Evolutionary conservation across 2,888 invertebrate genomes (phyloP).

Genomic region (Podotricha telesiphe): DNA sequence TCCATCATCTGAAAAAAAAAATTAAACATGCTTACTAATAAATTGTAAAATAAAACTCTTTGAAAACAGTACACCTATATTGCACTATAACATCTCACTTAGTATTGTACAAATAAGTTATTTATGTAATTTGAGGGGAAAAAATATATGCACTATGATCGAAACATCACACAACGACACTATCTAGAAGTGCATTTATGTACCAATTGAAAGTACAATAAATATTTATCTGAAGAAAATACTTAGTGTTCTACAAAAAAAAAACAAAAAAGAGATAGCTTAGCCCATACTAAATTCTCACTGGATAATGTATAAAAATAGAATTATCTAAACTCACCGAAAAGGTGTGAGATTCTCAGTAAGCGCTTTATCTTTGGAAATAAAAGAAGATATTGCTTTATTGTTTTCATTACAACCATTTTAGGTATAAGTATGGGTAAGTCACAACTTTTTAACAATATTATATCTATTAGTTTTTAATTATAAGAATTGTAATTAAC

Average conservation of each 20-base stretch:
- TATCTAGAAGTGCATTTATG: slow-evolving; percentile 60
- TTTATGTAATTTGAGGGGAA: slow-evolving; percentile 51
- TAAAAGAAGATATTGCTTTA: slow-evolving; percentile 60
- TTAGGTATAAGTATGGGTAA: slow-evolving; percentile 56
- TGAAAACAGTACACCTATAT: slow-evolving; percentile 82
- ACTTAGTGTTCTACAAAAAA: slow-evolving; percentile 18
- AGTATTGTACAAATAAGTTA: slow-evolving; percentile 77
- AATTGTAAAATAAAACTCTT: slow-evolving; percentile 39
- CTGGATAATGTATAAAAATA: slow-evolving; percentile 45
- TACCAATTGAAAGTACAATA: slow-evolving; percentile 25
- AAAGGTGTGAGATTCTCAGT: slow-evolving; percentile 16
- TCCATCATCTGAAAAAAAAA: not conserved
- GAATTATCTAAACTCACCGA: slow-evolving; percentile 40
- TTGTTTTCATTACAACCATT: slow-evolving; percentile 68
- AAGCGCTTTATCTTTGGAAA: slow-evolving; percentile 19
- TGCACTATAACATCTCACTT: slow-evolving; percentile 83
- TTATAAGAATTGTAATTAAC: slow-evolving; percentile 51
- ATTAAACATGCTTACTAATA: not conserved
- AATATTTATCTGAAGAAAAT: slow-evolving; percentile 29
- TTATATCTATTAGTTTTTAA: slow-evolving; percentile 54
- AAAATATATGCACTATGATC: slow-evolving; percentile 44
- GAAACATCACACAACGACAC: slow-evolving; percentile 59
- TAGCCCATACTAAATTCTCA: slow-evolving; percentile 32
- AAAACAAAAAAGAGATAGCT: slow-evolving; percentile 27
- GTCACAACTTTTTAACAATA: slow-evolving; percentile 65